phyloP scores from a whole-genome alignment of 2,113 vertebrate genomes.

The Crotalus horridus region DNA sequence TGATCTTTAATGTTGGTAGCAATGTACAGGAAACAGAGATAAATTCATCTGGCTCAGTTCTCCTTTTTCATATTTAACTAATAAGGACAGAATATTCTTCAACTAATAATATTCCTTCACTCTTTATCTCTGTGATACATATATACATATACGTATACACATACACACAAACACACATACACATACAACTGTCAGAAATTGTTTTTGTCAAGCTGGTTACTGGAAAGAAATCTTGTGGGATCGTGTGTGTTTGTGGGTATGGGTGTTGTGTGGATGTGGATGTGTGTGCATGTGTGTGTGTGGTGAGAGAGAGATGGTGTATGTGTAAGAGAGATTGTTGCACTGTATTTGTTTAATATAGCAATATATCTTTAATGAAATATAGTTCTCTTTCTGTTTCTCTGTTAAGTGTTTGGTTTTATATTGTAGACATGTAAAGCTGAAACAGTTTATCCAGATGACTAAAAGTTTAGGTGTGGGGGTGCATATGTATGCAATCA shows the following conservation, averaged over 20 bases:
- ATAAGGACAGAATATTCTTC: background rate
- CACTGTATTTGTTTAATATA: background rate
- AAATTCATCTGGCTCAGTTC: background rate
- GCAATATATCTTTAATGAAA: background rate
- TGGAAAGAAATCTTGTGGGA: background rate
- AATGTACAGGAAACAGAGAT: background rate
- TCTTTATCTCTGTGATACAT: background rate
- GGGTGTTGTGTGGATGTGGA: background rate
- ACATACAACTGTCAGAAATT: background rate
- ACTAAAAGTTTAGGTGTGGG: background rate
- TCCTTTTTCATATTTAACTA: background rate
- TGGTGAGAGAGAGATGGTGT: too few species aligned
- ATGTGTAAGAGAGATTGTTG: background rate
- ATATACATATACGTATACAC: background rate
- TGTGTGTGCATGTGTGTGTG: background rate
- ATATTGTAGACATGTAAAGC: background rate
- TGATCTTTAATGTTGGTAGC: background rate
- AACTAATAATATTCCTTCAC: background rate
- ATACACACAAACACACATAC: too few species aligned
- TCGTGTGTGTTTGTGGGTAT: background rate
- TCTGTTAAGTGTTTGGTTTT: background rate
- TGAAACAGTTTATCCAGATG: background rate
- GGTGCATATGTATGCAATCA: background rate
- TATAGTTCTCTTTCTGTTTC: background rate
- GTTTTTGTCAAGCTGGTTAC: background rate